Evolutionary conservation across 2,113 vertebrate genomes (phyloP).

Genomic region (Plecturocebus donacophilus): DNA sequence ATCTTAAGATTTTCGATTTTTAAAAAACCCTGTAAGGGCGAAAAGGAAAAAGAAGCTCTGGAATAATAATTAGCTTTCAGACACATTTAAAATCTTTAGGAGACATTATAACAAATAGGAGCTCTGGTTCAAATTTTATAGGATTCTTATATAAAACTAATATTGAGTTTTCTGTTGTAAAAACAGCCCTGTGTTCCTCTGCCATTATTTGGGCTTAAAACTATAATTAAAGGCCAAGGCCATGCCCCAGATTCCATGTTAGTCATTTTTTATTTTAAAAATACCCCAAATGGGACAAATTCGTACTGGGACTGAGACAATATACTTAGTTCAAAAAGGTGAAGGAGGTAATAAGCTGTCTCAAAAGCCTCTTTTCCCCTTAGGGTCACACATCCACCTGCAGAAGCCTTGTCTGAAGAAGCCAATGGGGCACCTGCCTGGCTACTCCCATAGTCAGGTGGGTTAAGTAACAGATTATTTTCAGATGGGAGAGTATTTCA

Average conservation of each 20-base stretch:
- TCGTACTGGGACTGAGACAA: conserved; percentile 28
- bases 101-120: conserved; percentile 34
- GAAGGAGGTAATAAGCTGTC: neutral
- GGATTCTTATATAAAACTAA: conserved; percentile 20
- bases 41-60: conserved; percentile 37
- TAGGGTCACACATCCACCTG: neutral
- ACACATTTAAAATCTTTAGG: conserved; percentile 10
- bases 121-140: conserved; percentile 56
- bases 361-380: conserved; percentile 1
- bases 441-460: neutral
- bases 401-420: neutral
- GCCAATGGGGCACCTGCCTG: neutral
- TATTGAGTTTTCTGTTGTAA: conserved; percentile 37
- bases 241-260: neutral
- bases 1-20: conserved; percentile 28
- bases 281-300: neutral
- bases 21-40: neutral
- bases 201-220: conserved; percentile 27
- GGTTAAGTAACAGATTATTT: conserved; percentile 1
- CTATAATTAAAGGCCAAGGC: neutral
- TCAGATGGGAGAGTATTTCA: neutral
- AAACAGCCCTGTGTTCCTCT: conserved; percentile 4
- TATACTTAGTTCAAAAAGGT: neutral
- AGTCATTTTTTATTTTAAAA: conserved; percentile 31
- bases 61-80: conserved; percentile 50